Evolutionary conservation across 2,797 vertebrate species (phyloP).

Genomic region (Poeciliopsis presidionis): DNA sequence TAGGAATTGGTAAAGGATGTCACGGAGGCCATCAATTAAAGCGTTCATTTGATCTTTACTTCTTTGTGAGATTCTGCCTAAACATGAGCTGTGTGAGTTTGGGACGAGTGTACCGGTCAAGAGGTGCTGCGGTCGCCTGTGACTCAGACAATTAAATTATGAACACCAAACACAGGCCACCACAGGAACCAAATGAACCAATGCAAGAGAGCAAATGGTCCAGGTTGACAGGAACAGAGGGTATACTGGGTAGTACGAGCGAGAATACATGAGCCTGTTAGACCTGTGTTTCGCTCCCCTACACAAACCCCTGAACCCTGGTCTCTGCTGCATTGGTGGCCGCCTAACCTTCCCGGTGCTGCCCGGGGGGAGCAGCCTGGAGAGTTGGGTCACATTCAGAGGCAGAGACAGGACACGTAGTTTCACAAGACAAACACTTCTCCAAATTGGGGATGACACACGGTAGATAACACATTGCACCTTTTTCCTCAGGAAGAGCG

Average conservation of each 20-base stretch:
- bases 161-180: slow-evolving; percentile 52
- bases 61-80: slow-evolving; percentile 62
- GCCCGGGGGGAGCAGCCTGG: slow-evolving; percentile 79
- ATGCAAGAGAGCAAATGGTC: slow-evolving; percentile 35
- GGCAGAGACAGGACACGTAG: slow-evolving; percentile 60
- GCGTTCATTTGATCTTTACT: slow-evolving; percentile 44
- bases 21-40: slow-evolving; percentile 31
- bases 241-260: slow-evolving; percentile 13
- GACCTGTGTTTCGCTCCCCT: slow-evolving; percentile 45
- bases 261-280: slow-evolving; percentile 24
- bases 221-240: slow-evolving; percentile 20
- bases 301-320: slow-evolving; percentile 26
- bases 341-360: slow-evolving; percentile 71
- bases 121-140: slow-evolving; percentile 53
- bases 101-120: slow-evolving; percentile 76
- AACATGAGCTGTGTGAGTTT: slow-evolving; percentile 82
- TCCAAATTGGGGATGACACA: slow-evolving; percentile 6
- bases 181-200: slow-evolving; percentile 61
- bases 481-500: slow-evolving; percentile 73
- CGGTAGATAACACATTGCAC: slow-evolving; percentile 27
- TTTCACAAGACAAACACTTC: slow-evolving; percentile 34
- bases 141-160: slow-evolving; percentile 63
- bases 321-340: slow-evolving; percentile 61
- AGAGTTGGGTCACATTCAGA: slow-evolving; percentile 66
- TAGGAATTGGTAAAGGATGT: slow-evolving; percentile 29